These are phyloP conservation scores for Pagetopsis macropterus DNA, from an alignment of 2,797 vertebrate species.

Conservation along the genomic window DNA sequence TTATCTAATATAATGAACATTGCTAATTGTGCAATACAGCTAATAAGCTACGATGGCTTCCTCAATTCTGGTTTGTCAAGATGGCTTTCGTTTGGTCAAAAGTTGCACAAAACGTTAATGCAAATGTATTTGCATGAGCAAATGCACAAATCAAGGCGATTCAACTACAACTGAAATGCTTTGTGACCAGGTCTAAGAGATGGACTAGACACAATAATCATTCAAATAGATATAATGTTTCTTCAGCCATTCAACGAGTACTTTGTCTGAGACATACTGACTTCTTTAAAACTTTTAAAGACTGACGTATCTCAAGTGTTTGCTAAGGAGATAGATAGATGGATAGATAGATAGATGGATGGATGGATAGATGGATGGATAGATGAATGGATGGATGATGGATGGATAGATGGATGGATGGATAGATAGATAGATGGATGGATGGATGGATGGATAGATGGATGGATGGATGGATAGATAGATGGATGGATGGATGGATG, in stretches of 20 bases:
- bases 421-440: no score
- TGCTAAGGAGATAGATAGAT: not conserved
- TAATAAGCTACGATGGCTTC: no score
- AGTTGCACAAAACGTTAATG: no score
- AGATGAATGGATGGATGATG: no score
- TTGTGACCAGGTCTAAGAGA: not conserved
- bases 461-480: no score
- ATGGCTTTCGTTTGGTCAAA: not conserved
- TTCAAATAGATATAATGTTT: not conserved
- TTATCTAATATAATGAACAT: no score
- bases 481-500: no score
- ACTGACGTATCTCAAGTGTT: not conserved
- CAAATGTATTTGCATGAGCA: not conserved
- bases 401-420: no score
- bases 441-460: no score
- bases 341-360: no score
- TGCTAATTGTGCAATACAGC: no score
- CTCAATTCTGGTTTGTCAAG: not conserved
- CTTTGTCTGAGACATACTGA: not conserved
- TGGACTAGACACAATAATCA: not conserved
- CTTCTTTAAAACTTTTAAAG: not conserved
- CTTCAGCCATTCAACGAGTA: constrained; percentile 1
- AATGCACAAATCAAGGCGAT: not conserved
- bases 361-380: no score
- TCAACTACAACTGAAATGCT: not conserved